Evolutionary conservation across 2,113 vertebrate species (phyloP).

Genomic region (Pelecanus crispus): DNA sequence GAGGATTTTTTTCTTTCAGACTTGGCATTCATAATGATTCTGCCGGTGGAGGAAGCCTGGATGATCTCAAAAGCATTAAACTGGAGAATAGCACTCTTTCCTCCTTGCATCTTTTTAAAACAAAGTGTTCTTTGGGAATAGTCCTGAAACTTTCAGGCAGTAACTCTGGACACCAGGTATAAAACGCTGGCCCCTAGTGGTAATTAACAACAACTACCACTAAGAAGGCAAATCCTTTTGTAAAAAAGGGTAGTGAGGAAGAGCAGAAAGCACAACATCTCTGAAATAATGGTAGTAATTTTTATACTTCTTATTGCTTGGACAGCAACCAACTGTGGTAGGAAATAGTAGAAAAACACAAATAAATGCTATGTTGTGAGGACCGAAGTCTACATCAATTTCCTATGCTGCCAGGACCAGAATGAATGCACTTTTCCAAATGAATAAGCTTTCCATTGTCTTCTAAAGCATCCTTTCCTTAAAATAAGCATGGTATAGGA

Average conservation of each 20-base stretch:
- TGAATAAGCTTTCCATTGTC: conserved; percentile 28
- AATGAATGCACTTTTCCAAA: conserved; percentile 7
- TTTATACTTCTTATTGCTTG: background rate
- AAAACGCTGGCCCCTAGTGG: conserved; percentile 11
- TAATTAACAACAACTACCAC: background rate
- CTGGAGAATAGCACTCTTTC: background rate
- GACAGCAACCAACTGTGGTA: background rate
- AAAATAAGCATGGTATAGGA: conserved; percentile 3
- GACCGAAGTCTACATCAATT: background rate
- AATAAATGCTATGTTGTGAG: background rate
- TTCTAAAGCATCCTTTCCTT: background rate
- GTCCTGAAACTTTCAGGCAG: background rate
- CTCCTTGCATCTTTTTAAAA: background rate
- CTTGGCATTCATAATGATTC: background rate
- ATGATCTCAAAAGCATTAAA: background rate
- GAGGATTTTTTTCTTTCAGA: background rate
- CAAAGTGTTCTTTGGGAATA: background rate
- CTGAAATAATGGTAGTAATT: background rate
- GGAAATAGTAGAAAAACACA: background rate
- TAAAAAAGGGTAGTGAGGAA: background rate
- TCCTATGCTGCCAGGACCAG: background rate
- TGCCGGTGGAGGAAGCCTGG: background rate
- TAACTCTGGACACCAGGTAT: background rate
- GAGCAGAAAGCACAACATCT: background rate
- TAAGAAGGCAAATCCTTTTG: background rate